Conservation (phyloP, 2,888 invertebrate genomes). For the Calameuta pallipes region DNA sequence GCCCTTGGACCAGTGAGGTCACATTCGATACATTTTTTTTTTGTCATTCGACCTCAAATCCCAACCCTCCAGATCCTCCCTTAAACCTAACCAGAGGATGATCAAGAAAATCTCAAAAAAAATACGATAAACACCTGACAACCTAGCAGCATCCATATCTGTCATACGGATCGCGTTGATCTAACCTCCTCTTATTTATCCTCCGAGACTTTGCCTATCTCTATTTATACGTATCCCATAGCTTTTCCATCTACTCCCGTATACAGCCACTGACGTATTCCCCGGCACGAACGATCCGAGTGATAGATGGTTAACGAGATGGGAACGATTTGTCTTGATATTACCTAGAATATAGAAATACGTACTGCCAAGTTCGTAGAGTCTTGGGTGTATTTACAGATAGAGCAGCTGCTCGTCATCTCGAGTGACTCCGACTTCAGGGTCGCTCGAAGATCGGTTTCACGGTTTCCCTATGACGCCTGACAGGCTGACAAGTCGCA, state of each 20-base stretch:
- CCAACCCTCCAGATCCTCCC: background rate
- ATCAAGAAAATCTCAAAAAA: background rate
- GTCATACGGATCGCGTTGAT: background rate
- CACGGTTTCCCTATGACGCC: background rate
- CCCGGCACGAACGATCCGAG: slow-evolving; percentile 26
- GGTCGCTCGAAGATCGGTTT: background rate
- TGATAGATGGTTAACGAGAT: slow-evolving; percentile 37
- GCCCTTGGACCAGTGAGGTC: background rate
- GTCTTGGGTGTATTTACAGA: background rate
- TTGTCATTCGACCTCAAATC: background rate
- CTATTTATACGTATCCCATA: background rate
- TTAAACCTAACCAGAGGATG: background rate
- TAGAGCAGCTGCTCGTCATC: background rate
- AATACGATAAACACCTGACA: background rate
- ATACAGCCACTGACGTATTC: slow-evolving; percentile 13
- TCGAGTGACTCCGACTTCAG: background rate
- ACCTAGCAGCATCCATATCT: background rate
- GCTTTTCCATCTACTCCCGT: background rate
- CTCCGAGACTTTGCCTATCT: background rate
- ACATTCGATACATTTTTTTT: background rate
- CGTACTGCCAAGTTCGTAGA: slow-evolving; percentile 17
- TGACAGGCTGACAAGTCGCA: background rate
- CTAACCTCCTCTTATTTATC: background rate
- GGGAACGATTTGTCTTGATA: slow-evolving; percentile 41
- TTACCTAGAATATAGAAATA: slow-evolving; percentile 2